A percentile compares a stretch with the other conserved stretches of the same genome.
Conservation (phyloP, 1,140 invertebrate genomes). For the Hyles vespertilio region DNA sequence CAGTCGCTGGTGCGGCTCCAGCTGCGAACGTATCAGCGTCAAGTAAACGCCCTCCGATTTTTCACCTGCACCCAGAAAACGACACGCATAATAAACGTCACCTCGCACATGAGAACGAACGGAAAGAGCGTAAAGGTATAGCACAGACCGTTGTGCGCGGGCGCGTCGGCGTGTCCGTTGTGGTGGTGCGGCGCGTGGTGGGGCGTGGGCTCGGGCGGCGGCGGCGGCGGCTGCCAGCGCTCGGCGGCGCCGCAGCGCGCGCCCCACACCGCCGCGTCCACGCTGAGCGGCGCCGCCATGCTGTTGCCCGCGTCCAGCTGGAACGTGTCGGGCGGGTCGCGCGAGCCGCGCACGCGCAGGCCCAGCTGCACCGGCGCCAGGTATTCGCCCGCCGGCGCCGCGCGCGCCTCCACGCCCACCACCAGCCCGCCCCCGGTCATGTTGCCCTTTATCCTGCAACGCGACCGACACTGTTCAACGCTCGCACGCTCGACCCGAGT, state of each 20-base stretch:
- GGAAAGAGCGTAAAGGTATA: too few relatives aligned
- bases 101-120: too few relatives aligned
- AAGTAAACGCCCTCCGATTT: constrained; percentile 10
- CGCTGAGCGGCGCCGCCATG: constrained; percentile 24
- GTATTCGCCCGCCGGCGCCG: constrained; percentile 49
- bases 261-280: constrained; percentile 35
- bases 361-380: constrained; percentile 55
- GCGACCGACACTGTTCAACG: neutral
- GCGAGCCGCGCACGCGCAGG: constrained; percentile 48
- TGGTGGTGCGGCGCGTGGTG: constrained; percentile 15
- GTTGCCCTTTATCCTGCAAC: constrained; percentile 41
- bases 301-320: constrained; percentile 44
- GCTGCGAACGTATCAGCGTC: constrained; percentile 1
- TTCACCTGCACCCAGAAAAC: constrained; percentile 10
- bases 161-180: constrained; percentile 17
- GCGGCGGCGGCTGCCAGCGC: constrained; percentile 17
- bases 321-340: constrained; percentile 45
- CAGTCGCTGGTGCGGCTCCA: constrained; percentile 33
- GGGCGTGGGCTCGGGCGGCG: constrained; percentile 18
- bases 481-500: too few relatives aligned
- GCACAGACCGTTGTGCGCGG: constrained; percentile 27
- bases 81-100: too few relatives aligned
- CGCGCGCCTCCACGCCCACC: constrained; percentile 57
- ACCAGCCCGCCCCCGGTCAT: constrained; percentile 54
- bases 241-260: constrained; percentile 34